These are phyloP conservation scores for Anneissia japonica DNA, from an alignment of 35 echinoderm and acorn worm species.

Conservation along the genomic window DNA sequence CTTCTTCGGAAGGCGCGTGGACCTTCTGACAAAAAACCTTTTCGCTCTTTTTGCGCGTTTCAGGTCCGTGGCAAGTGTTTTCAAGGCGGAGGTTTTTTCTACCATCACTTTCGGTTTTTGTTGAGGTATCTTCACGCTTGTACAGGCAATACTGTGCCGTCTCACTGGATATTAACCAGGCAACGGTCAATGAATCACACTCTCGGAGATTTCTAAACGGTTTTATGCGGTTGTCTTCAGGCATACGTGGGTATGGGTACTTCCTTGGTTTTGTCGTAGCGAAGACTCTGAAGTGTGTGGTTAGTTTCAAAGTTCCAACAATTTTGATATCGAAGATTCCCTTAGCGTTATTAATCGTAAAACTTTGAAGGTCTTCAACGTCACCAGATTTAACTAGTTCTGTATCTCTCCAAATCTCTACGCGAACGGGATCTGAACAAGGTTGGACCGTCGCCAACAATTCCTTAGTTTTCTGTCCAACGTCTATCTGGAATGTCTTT, in stretches of 20 bases:
- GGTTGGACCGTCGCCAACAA: slow-evolving; percentile 68
- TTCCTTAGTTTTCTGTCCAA: slow-evolving; percentile 39
- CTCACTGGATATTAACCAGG: slow-evolving; percentile 86
- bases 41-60: slow-evolving; percentile 89
- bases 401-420: slow-evolving; percentile 64
- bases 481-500: slow-evolving; percentile 68
- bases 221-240: slow-evolving; percentile 67
- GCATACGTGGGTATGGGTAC: slow-evolving; percentile 79
- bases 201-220: slow-evolving; percentile 81
- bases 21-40: slow-evolving; percentile 75
- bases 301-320: slow-evolving; percentile 33
- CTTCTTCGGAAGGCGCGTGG: slow-evolving; percentile 40
- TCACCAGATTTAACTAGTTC: slow-evolving; percentile 40
- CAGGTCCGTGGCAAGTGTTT: slow-evolving; percentile 73
- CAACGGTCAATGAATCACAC: slow-evolving; percentile 83
- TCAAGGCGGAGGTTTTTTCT: background rate
- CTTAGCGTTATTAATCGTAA: slow-evolving; percentile 54
- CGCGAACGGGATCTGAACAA: slow-evolving; percentile 51
- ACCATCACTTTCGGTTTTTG: background rate
- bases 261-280: slow-evolving; percentile 81
- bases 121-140: slow-evolving; percentile 66
- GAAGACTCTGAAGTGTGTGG: slow-evolving; percentile 65
- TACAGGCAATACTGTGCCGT: slow-evolving; percentile 93
- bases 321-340: slow-evolving; percentile 67
- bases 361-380: slow-evolving; percentile 65